phyloP scores from a whole-genome alignment of 2,797 vertebrate species.

The Anguilla megastoma region DNA sequence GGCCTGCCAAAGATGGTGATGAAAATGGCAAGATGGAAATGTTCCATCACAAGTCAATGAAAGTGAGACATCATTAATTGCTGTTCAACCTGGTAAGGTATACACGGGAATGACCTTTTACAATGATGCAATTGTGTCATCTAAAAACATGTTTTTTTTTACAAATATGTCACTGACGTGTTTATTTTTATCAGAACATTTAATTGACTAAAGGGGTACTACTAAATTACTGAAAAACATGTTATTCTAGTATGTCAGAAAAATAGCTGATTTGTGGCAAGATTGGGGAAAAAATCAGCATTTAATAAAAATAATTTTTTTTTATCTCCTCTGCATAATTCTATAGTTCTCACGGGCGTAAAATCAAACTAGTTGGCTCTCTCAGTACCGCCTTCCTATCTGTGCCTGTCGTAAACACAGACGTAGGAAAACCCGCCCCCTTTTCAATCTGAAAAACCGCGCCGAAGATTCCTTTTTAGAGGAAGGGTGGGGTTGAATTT shows the following conservation, averaged over 20 bases:
- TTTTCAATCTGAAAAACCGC: slow-evolving; percentile 13
- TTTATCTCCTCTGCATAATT: not conserved
- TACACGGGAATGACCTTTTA: no score
- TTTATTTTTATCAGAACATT: no score
- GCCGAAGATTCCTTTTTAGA: not conserved
- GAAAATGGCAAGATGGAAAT: not conserved
- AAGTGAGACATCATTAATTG: not conserved
- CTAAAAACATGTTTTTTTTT: no score
- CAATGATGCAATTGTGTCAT: no score
- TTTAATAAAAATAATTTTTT: not conserved
- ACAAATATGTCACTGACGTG: no score
- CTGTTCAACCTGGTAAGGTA: not conserved
- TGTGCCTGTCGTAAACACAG: not conserved
- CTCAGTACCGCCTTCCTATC: not conserved
- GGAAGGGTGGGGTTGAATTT: not conserved
- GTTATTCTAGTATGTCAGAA: not conserved
- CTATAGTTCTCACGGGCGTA: not conserved
- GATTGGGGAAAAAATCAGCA: not conserved
- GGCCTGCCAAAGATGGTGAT: not conserved
- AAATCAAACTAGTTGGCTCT: not conserved
- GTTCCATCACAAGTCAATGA: not conserved
- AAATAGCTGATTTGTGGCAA: not conserved
- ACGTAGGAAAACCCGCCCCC: not conserved
- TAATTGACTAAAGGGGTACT: no score
- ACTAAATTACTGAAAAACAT: no score